A percentile compares a stretch with the other conserved stretches of the same genome.
phyloP scores from a whole-genome alignment of 2,113 vertebrate genomes.

The Bos indicus region DNA sequence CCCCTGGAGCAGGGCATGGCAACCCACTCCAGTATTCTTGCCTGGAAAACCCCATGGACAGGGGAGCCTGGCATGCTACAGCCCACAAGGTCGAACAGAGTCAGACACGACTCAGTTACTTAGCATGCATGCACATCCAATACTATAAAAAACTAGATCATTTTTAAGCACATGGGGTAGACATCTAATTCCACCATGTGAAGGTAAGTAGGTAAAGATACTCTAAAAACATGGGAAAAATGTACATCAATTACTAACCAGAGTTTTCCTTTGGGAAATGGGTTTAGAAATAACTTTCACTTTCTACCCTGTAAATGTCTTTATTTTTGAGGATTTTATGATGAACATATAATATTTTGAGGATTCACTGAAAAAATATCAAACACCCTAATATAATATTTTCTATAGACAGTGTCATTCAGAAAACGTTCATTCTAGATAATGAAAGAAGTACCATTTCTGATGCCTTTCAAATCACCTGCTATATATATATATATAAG shows the following conservation, averaged over 20 bases:
- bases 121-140: not conserved
- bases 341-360: not conserved
- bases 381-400: not conserved
- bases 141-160: not conserved
- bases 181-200: not conserved
- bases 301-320: not conserved
- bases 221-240: not conserved
- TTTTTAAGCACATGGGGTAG: not conserved
- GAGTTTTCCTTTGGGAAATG: not conserved
- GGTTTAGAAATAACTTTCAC: not conserved
- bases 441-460: not conserved
- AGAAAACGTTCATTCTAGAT: not conserved
- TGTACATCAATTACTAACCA: not conserved
- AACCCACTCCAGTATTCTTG: not conserved
- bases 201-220: not conserved
- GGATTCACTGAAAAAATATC: not conserved
- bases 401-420: not conserved
- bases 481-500: not conserved
- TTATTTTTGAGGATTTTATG: not conserved
- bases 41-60: not conserved
- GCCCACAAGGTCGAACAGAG: not conserved
- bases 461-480: not conserved
- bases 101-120: not conserved
- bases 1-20: not conserved
- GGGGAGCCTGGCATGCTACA: not conserved